Base-by-base conservation (phyloP, 1,140 invertebrate genomes). In the Papilio glaucus region DNA sequence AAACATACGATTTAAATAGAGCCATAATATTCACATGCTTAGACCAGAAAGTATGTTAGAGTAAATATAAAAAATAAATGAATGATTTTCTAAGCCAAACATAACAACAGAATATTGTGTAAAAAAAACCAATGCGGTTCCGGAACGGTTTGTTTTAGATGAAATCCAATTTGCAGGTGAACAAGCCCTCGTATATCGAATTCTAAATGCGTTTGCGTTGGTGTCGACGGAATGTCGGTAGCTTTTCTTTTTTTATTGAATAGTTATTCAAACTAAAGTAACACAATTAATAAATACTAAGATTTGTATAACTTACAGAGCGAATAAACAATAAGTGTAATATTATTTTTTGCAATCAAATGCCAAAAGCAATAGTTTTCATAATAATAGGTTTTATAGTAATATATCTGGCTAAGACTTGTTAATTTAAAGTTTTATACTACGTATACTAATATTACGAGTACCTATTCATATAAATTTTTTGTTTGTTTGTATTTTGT, bases 141-240 rank as follows among this genome's bases (percentile, higher is more conserved):
- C 67, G 37, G 21, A 9, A 69, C 33, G 45, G 45, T 69, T 69
- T 69, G 67, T 69, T 69, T 69, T 69, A 69, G 42, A 42, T 69
- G 41, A 69, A 69, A 69, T 53, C 67, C 67, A 69, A 69, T 69
- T 69, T 69, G 24, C 67, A 53, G 67, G 67, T 69, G 67, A 69
- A 69, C 67, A 42, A 42, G 67, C 53, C 26, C 67, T 12, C 42
- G 67, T 49, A 69, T 12, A 42, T 29, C n/a, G 67, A 69, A 69
- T 69, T 26, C 67, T 69, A 69, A 69, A 69, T 42, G 67, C 65
- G 39, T 68, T 67, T 42, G 39, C 39, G 12, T 37, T 67, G 24
- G 39, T 67, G 63, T 29, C 5, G 65, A 69, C 13, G 26, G 65
- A 33, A 42, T 69, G 65, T 49, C 65, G 42, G 42, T 33, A 15